Conservation (phyloP, 2,113 vertebrate genomes). For the Engystomops pustulosus region DNA sequence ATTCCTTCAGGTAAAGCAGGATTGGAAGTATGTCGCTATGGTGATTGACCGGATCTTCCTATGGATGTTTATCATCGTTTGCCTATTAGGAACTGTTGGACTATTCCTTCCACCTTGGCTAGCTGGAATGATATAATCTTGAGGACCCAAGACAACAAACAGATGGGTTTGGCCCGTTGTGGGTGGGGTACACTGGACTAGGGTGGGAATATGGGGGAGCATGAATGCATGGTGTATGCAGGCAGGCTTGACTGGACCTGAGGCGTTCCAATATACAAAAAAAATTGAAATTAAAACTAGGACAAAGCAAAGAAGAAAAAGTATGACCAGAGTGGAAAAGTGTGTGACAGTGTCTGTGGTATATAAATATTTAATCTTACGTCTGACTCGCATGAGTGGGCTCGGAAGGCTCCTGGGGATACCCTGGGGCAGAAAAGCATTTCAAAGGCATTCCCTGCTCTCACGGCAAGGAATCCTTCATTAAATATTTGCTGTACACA, state of each 20-base stretch:
- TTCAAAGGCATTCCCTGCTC: constrained; percentile 6
- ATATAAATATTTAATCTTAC: constrained; percentile 50
- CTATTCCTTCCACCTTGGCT: constrained; percentile 97
- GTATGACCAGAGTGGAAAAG: not conserved
- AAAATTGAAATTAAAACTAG: not conserved
- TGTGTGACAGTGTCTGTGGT: constrained; percentile 37
- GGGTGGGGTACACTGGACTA: constrained; percentile 26
- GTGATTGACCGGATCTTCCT: constrained; percentile 98
- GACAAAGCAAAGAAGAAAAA: constrained; percentile 6
- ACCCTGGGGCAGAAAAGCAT: constrained; percentile 22
- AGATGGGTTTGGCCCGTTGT: constrained; percentile 56
- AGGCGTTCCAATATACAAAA: no score
- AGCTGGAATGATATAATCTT: constrained; percentile 88
- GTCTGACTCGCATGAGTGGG: constrained; percentile 49
- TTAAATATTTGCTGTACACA: constrained; percentile 16
- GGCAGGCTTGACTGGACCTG: not conserved
- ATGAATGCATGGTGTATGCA: constrained; percentile 39
- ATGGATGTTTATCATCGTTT: constrained; percentile 97
- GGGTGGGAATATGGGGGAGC: not conserved
- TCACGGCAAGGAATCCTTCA: not conserved
- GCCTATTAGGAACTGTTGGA: constrained; percentile 92
- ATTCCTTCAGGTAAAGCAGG: constrained; percentile 87
- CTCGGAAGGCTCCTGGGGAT: constrained; percentile 8
- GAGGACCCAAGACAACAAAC: not conserved
- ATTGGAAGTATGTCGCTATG: constrained; percentile 99